These are phyloP conservation scores for Leptopterna dolabrata DNA, from an alignment of 2,888 invertebrate genomes.

Conservation along the genomic window DNA sequence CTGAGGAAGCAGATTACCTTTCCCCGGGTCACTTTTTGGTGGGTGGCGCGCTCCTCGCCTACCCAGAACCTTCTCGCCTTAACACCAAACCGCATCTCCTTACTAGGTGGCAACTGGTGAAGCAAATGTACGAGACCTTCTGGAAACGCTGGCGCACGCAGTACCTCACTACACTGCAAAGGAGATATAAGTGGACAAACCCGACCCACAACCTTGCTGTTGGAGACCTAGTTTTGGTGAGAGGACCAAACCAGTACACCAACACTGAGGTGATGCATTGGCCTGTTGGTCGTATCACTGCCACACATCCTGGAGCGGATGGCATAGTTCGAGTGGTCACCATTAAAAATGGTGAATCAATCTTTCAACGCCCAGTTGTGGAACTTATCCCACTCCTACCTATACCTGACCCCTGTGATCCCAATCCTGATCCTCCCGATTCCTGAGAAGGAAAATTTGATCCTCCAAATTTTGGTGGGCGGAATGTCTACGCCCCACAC, in stretches of 20 bases:
- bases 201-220: constrained; percentile 18
- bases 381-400: neutral
- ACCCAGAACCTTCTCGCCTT: constrained; percentile 61
- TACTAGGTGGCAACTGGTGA: constrained; percentile 60
- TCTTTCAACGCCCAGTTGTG: neutral
- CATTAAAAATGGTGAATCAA: neutral
- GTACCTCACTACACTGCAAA: constrained; percentile 53
- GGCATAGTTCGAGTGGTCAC: constrained; percentile 53
- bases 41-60: constrained; percentile 58
- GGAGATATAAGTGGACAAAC: constrained; percentile 51
- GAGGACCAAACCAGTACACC: neutral
- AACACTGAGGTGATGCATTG: constrained; percentile 16
- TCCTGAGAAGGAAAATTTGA: neutral
- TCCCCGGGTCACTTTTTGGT: constrained; percentile 65
- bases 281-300: constrained; percentile 48
- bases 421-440: neutral
- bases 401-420: neutral
- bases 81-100: constrained; percentile 57
- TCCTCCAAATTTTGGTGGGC: constrained; percentile 34
- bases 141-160: constrained; percentile 61
- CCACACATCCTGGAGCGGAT: constrained; percentile 54
- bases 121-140: constrained; percentile 57
- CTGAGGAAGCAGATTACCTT: constrained; percentile 60
- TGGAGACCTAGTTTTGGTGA: constrained; percentile 51
- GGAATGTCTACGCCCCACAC: constrained; percentile 22